Conservation (phyloP, 2,113 vertebrate species). For the Pao palembangensis region DNA sequence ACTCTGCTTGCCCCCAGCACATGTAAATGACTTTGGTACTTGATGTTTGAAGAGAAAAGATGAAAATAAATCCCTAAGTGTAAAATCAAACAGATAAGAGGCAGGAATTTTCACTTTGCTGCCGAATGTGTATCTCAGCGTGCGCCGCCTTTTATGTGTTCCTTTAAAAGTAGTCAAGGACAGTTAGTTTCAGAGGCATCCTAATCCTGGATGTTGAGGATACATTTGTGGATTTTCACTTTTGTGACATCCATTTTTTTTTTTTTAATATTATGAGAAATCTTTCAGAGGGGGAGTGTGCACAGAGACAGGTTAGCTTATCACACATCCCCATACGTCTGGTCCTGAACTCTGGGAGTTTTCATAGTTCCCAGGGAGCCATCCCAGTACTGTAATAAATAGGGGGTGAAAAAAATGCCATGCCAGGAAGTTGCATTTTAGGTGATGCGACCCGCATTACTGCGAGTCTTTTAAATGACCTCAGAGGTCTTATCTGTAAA, state of each 20-base stretch:
- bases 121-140: constrained; percentile 77
- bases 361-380: constrained; percentile 37
- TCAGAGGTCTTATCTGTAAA: constrained; percentile 57
- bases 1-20: constrained; percentile 74
- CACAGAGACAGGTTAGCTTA: constrained; percentile 31
- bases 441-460: constrained; percentile 51
- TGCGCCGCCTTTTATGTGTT: constrained; percentile 75
- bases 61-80: constrained; percentile 81
- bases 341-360: constrained; percentile 22
- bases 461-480: constrained; percentile 53
- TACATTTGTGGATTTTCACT: constrained; percentile 41
- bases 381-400: constrained; percentile 17
- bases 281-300: constrained; percentile 14
- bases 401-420: constrained; percentile 36
- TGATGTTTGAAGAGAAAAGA: constrained; percentile 81
- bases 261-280: constrained; percentile 8
- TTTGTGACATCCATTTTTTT: constrained; percentile 9
- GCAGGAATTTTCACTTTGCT: constrained; percentile 73
- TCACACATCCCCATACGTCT: constrained; percentile 38
- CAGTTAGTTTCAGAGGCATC: constrained; percentile 62
- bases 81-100: constrained; percentile 83
- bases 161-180: constrained; percentile 76
- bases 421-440: constrained; percentile 36
- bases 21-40: constrained; percentile 82
- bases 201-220: constrained; percentile 44